A percentile compares a stretch with the other conserved stretches of the same genome.
Conservation (phyloP, 2,113 vertebrate species). For the Cygnus atratus region DNA sequence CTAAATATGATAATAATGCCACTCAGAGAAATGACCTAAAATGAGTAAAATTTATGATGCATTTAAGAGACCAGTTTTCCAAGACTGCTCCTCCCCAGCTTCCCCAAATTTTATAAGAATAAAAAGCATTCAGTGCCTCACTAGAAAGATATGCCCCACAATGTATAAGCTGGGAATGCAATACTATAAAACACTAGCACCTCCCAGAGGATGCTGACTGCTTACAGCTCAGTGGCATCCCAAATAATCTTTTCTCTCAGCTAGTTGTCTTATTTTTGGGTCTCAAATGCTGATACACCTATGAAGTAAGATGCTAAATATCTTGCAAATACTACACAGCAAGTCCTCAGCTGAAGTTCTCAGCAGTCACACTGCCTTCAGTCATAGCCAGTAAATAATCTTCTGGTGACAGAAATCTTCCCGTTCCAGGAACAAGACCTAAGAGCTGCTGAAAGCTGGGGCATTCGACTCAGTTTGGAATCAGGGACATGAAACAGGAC, state of each 20-base stretch:
- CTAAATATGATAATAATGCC: neutral
- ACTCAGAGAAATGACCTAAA: neutral
- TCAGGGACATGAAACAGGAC: neutral
- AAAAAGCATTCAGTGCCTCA: neutral
- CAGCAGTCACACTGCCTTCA: neutral
- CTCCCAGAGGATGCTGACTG: conserved; percentile 32
- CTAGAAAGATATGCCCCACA: neutral
- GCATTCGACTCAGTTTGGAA: neutral
- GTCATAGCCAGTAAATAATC: neutral
- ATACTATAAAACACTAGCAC: neutral
- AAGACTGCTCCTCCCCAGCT: neutral
- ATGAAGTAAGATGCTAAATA: neutral
- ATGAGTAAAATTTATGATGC: neutral
- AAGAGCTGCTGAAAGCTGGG: neutral
- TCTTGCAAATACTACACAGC: neutral
- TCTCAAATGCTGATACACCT: neutral
- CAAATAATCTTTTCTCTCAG: neutral
- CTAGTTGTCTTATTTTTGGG: neutral
- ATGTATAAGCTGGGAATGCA: fast-evolving
- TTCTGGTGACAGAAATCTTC: neutral
- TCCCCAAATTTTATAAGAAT: neutral
- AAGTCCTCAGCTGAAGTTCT: neutral
- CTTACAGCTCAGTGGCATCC: neutral
- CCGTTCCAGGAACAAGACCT: neutral
- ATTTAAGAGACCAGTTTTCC: neutral